Percentiles rank a stretch among this genome's conserved stretches.
These are phyloP conservation scores for Himantopus leucocephalus DNA, from an alignment of 2,113 vertebrate species.

Conservation along the genomic window DNA sequence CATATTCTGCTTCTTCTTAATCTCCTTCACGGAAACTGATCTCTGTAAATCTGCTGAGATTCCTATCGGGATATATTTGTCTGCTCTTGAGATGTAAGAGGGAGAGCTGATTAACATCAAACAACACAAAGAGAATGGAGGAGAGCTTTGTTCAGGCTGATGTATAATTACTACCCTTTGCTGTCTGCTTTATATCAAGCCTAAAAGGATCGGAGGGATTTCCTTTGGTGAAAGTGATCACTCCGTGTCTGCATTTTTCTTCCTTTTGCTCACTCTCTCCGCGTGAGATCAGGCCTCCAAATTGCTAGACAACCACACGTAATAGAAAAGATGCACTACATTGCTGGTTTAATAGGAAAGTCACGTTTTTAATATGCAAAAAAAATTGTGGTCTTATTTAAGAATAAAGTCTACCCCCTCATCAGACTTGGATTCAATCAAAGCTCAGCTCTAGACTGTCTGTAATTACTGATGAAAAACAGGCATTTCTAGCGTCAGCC, in stretches of 20 bases:
- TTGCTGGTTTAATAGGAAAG: not conserved
- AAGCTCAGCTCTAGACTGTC: not conserved
- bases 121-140: constrained; percentile 5
- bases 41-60: constrained; percentile 38
- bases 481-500: not conserved
- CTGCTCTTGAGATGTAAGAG: constrained; percentile 54
- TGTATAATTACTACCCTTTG: constrained; percentile 53
- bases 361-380: not conserved
- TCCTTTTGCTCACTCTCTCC: not conserved
- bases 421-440: not conserved
- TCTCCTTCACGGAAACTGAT: not conserved
- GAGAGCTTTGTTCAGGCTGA: constrained; percentile 28
- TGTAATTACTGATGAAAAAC: not conserved
- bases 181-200: constrained; percentile 42
- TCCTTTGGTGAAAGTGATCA: constrained; percentile 38
- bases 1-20: not conserved
- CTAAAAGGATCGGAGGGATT: constrained; percentile 52
- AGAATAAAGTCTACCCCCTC: not conserved
- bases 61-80: constrained; percentile 28
- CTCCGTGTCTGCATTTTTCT: not conserved
- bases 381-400: not conserved
- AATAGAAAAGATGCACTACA: not conserved
- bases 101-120: constrained; percentile 11
- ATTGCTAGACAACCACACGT: not conserved
- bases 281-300: not conserved